Base-by-base conservation (phyloP, 2,888 invertebrate species). In the Hypsopygia costalis region DNA sequence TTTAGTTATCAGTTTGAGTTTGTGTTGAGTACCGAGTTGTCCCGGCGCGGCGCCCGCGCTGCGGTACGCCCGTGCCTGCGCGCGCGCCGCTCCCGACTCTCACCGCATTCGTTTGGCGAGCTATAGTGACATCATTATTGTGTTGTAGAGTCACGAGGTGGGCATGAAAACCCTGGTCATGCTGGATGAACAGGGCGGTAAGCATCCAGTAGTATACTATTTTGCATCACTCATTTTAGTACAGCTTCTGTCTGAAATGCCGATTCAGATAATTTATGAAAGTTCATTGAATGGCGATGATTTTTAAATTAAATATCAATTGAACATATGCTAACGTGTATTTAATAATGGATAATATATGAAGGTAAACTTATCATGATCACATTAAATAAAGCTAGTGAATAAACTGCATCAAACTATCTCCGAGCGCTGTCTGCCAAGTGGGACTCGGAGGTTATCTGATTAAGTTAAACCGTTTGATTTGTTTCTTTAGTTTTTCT, bases 181-280 rank as follows among this genome's bases (percentile, higher is more conserved):
- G 95, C 94, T 98, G 94, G 98, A 98, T 94, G 98, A 98, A 93
- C 98, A 98, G 95, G 98, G 98, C 95, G 98, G 98, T 98, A 96
- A 97, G 97, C 93, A 93, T 93, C 90, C 89, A 89, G 85, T 87
- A 88, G 87, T 76, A 81, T 72, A 72, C 69, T 85, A 79, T 72
- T 79, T 74, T 83, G 85, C 81, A 85, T 85, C 83, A 85, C 76
- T 75, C 83, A 81, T 75, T 71, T 77, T 86, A 86, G 85, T 77
- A 77, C 72, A 82, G 87, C 87, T 87, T 87, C 69, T 77, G 77
- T 85, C 77, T 77, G 80, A 83, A 72, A 81, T 81, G 83, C 82
- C 82, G 81, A 65, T 81, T 81, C 80, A 73, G 74, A 81, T 77
- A 75, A 72, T 72, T 75, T 77, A 71, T 62, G 61, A 75, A 66